Conservation (phyloP, 2,888 invertebrate species). For the Emesis russula region DNA sequence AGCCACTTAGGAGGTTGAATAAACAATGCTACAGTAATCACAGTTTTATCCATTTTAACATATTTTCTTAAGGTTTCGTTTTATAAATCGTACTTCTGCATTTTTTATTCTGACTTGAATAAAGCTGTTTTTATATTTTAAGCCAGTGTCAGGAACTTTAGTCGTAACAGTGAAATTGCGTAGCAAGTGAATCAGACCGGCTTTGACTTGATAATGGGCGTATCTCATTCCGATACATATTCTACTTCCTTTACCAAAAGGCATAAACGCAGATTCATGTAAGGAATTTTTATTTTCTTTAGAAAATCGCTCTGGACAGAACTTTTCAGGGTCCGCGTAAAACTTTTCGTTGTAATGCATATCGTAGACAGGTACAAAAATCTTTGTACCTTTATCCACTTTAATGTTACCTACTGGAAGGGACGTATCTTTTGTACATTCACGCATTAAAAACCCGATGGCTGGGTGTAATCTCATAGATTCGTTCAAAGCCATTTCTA, state of each 20-base stretch:
- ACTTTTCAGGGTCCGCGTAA: constrained; percentile 92
- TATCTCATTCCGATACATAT: constrained; percentile 93
- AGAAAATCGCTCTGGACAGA: constrained; percentile 92
- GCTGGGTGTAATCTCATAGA: constrained; percentile 91
- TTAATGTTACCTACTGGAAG: constrained; percentile 91
- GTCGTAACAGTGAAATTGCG: background rate
- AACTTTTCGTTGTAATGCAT: constrained; percentile 92
- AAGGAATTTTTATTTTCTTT: constrained; percentile 87
- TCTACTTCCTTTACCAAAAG: constrained; percentile 94
- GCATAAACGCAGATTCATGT: constrained; percentile 90
- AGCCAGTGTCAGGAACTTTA: background rate
- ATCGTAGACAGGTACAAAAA: constrained; percentile 90
- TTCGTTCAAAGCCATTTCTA: constrained; percentile 91
- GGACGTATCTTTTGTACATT: constrained; percentile 89
- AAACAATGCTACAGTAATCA: too few relatives aligned
- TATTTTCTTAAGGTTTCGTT: too few relatives aligned
- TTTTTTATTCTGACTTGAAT: constrained; percentile 69
- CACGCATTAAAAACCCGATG: constrained; percentile 89
- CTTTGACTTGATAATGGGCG: constrained; percentile 88
- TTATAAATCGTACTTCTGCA: too few relatives aligned
- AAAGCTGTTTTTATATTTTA: too few relatives aligned
- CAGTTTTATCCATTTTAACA: too few relatives aligned
- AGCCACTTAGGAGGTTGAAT: too few relatives aligned
- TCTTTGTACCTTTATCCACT: constrained; percentile 90
- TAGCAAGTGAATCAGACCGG: constrained; percentile 89